Evolutionary conservation across 1,140 invertebrate species (phyloP).

Genomic region (Cecropterus lyciades): DNA sequence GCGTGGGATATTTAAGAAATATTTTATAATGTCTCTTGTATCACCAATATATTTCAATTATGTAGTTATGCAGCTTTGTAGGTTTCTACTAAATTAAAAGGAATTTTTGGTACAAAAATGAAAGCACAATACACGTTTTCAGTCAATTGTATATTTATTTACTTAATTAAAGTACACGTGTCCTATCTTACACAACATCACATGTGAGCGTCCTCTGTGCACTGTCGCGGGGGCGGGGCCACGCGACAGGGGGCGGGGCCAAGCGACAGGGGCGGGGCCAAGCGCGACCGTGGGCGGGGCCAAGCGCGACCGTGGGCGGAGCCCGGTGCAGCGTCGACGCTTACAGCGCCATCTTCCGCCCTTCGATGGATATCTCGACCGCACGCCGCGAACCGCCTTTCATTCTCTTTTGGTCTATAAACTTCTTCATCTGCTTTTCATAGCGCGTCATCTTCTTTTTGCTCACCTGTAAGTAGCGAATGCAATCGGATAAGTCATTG

Average conservation of each 20-base stretch:
- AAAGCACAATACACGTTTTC: conserved; percentile 2
- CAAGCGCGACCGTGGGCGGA: too few species aligned
- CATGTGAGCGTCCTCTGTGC: background rate
- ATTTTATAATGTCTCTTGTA: too few species aligned
- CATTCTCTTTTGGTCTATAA: conserved; percentile 93
- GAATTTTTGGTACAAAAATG: background rate
- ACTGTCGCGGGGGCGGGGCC: too few species aligned
- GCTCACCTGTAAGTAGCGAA: conserved; percentile 81
- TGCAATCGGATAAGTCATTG: background rate
- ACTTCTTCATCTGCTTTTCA: conserved; percentile 96
- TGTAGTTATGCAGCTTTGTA: too few species aligned
- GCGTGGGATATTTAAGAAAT: too few species aligned
- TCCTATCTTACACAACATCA: conserved; percentile 21
- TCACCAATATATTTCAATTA: too few species aligned
- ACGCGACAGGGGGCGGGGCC: too few species aligned
- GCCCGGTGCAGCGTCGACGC: background rate
- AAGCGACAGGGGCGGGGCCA: too few species aligned
- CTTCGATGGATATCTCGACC: conserved; percentile 97
- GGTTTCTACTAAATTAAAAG: too few species aligned
- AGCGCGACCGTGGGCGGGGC: too few species aligned
- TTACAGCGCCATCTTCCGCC: conserved; percentile 96
- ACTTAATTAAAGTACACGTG: conserved; percentile 21
- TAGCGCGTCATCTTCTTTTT: conserved; percentile 94
- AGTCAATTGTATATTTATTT: conserved; percentile 23
- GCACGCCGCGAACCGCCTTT: conserved; percentile 90